Conservation (phyloP, 2,888 invertebrate genomes). For the Cephus runcator region DNA sequence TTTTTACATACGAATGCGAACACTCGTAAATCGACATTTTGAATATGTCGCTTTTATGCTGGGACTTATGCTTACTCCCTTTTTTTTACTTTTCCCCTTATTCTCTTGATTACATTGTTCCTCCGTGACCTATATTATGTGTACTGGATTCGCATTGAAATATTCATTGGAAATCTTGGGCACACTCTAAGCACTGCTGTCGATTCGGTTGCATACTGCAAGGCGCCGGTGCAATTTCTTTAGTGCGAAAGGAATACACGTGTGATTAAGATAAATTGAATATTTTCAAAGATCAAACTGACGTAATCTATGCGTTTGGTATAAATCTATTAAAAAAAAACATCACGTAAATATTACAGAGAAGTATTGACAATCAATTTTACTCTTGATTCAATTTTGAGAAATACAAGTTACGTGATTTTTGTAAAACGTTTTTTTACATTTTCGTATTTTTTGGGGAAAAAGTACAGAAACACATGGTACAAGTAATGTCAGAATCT, state of each 20-base stretch:
- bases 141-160: not conserved
- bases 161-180: not conserved
- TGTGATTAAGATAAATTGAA: not conserved
- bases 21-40: not conserved
- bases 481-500: not conserved
- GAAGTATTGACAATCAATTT: not conserved
- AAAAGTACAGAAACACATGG: too few relatives aligned
- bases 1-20: slow-evolving; percentile 31
- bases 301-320: not conserved
- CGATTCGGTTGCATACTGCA: not conserved
- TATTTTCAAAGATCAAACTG: not conserved
- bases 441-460: too few relatives aligned
- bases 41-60: not conserved
- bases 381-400: too few relatives aligned
- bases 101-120: not conserved
- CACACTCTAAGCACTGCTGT: not conserved
- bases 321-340: not conserved
- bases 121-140: not conserved
- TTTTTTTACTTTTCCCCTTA: not conserved
- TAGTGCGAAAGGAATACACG: not conserved
- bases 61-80: not conserved
- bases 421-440: too few relatives aligned
- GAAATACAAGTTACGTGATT: too few relatives aligned
- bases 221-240: not conserved
- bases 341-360: not conserved